phyloP scores from a whole-genome alignment of 2,113 vertebrate genomes.

The Pangasianodon hypophthalmus region DNA sequence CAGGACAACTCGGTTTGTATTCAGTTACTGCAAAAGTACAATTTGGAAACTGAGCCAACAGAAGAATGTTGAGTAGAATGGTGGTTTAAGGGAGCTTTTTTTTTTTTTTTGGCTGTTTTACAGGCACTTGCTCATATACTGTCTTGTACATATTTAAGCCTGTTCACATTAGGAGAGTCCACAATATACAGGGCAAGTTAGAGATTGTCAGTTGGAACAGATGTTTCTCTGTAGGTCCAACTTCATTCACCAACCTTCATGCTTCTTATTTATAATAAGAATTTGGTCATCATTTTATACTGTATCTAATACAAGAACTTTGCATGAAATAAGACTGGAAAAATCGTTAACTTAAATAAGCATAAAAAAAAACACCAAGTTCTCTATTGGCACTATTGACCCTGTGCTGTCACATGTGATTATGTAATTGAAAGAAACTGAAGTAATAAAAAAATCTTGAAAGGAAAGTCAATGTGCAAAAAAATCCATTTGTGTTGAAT shows the following conservation, averaged over 20 bases:
- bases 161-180: constrained; percentile 28
- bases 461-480: constrained; percentile 52
- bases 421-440: constrained; percentile 3
- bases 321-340: not conserved
- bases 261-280: constrained; percentile 20
- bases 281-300: constrained; percentile 34
- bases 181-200: constrained; percentile 5
- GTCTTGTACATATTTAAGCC: not conserved
- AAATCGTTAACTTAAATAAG: not conserved
- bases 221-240: not conserved
- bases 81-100: not conserved
- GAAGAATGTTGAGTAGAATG: not conserved
- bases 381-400: not conserved
- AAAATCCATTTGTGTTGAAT: constrained; percentile 50
- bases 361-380: not conserved
- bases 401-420: not conserved
- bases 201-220: constrained; percentile 26
- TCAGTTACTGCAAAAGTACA: constrained; percentile 13
- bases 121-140: constrained; percentile 31
- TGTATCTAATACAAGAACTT: constrained; percentile 8
- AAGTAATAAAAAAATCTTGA: constrained; percentile 44
- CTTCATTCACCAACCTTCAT: constrained; percentile 22
- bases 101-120: constrained; percentile 23
- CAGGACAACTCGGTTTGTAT: not conserved
- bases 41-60: constrained; percentile 3